Evolutionary conservation across 1,140 invertebrate species (phyloP).

Genomic region (Trissolcus basalis): DNA sequence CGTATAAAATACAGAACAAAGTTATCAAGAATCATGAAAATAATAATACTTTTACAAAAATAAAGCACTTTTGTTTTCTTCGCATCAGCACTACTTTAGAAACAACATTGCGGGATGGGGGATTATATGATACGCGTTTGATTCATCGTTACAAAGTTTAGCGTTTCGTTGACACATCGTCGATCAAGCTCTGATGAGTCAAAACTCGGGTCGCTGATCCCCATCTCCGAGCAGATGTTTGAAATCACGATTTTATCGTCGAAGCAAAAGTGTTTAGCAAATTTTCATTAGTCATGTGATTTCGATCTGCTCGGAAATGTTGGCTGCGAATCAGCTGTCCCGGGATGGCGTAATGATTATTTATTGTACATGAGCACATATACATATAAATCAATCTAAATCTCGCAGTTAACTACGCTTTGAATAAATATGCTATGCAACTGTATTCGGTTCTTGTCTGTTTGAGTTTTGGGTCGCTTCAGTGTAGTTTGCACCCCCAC

Average conservation of each 20-base stretch:
- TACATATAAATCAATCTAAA: no score
- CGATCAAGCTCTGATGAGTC: slow-evolving; percentile 45
- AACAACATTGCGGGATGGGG: background rate
- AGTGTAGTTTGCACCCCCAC: no score
- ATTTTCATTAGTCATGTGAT: background rate
- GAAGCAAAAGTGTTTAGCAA: no score
- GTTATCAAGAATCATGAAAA: slow-evolving; percentile 11
- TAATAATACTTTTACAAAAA: slow-evolving; percentile 55
- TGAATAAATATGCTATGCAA: no score
- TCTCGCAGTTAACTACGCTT: no score
- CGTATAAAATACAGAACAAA: slow-evolving; percentile 28
- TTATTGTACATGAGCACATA: no score
- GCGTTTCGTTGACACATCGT: slow-evolving; percentile 20
- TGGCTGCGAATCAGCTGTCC: background rate
- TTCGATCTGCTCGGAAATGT: background rate
- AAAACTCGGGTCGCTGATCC: background rate
- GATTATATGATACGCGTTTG: slow-evolving; percentile 10
- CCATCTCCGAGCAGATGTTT: slow-evolving; percentile 10
- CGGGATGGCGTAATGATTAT: background rate
- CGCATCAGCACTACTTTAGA: slow-evolving; percentile 15
- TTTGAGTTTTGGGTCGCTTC: no score
- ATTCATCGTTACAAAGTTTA: slow-evolving; percentile 22
- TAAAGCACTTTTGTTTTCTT: slow-evolving; percentile 16
- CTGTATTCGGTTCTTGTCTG: no score
- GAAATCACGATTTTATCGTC: no score